Percentiles rank a stretch among this genome's conserved stretches.
Evolutionary conservation across 2,888 invertebrate species (phyloP).

Genomic region (Cephus nigrinus): DNA sequence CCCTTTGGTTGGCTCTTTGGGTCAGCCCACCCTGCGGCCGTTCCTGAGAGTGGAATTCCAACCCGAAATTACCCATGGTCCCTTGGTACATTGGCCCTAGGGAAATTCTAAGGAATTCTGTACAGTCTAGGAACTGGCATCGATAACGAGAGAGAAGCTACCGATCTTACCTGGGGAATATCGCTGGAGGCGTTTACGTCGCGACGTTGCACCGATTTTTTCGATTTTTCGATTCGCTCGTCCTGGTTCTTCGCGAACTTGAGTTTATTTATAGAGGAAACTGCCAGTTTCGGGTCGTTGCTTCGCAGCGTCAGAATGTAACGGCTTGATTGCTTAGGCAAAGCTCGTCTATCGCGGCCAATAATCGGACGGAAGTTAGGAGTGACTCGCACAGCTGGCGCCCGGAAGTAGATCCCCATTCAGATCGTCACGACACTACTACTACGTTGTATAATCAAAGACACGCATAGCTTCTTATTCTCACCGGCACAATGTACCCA

Average conservation of each 20-base stretch:
- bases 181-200: neutral
- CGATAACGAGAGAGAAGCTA: too few relatives aligned
- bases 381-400: conserved; percentile 47
- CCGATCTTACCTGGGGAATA: too few relatives aligned
- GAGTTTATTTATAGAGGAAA: conserved; percentile 30
- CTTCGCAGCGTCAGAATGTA: conserved; percentile 21
- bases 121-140: too few relatives aligned
- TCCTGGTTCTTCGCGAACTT: too few relatives aligned
- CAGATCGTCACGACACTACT: conserved; percentile 12
- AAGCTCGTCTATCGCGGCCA: conserved; percentile 27
- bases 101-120: too few relatives aligned
- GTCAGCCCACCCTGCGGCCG: too few relatives aligned
- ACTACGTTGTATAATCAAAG: too few relatives aligned
- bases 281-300: conserved; percentile 36
- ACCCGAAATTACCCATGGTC: too few relatives aligned
- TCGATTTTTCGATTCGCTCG: neutral
- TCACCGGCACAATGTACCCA: neutral
- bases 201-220: neutral
- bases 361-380: conserved; percentile 54
- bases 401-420: conserved; percentile 44
- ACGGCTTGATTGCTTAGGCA: conserved; percentile 29
- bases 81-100: too few relatives aligned
- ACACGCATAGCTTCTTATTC: neutral
- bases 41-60: too few relatives aligned
- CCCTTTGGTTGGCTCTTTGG: too few relatives aligned